Evolutionary conservation across 2,888 invertebrate genomes (phyloP), one percentile per base, ranked within the genome.

Genomic region (Geophilus truncorum): DNA sequence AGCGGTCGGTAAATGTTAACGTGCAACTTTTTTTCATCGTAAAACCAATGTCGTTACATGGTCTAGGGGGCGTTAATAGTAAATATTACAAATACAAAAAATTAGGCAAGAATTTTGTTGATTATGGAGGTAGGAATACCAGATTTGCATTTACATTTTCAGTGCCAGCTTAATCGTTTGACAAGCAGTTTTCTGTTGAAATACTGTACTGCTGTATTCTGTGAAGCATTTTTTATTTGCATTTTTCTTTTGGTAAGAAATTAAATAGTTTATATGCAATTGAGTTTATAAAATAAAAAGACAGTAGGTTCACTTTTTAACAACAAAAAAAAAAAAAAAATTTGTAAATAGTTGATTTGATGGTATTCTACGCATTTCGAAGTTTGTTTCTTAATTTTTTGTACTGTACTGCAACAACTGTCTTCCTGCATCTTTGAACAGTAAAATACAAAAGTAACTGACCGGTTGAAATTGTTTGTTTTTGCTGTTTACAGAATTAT

Each of bases 141-240:
- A 70, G 70, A 70, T 70, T 70, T 70, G 70, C 70, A 70, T 70
- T 70, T 70, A 70, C 70, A 70, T 23, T 70, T 70, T 70, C 70
- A 70, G 70, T 70, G 70, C 70, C 70, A 70, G 70, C 70, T 70
- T 70, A 28, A 10, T 70, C 28, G 10, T 70, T 70, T 70, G 70
- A 70, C 70, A 45, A 45, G 15, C 25, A 70, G 70, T 70, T 70
- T 32, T 25, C 25, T 70, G 70, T 70, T n/a, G 10, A 25, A 70
- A 23, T n/a, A 28, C 10, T 70, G 70, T 28, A 28, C 70, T 15
- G 25, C n/a, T 62, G n/a, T 51, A n/a, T 51, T 51, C 7, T 18
- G 51, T 51, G 51, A n/a, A 51, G 51, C 51, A 18, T 51, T 51
- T n/a, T n/a, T 51, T 4, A 51, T 51, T 51, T 51, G 51, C 51